Evolutionary conservation across 2,888 invertebrate species (phyloP).

Genomic region (Drosophila aldrichi): DNA sequence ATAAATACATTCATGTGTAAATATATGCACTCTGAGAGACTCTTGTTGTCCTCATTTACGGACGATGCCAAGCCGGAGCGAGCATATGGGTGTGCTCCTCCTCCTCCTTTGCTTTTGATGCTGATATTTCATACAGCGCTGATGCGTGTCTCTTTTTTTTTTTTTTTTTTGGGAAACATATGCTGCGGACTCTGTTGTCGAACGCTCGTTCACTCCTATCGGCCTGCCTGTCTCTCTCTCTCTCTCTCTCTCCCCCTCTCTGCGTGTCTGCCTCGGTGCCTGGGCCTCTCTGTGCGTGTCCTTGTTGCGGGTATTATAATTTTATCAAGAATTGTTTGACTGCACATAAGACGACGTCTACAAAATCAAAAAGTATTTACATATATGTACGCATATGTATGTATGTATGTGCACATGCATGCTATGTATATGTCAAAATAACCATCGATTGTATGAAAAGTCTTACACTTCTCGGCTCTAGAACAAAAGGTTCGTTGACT

Average conservation of each 20-base stretch:
- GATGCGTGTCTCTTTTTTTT: not conserved
- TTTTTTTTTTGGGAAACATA: too few species aligned
- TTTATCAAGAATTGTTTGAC: conserved; percentile 1
- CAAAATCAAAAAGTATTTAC: conserved; percentile 6
- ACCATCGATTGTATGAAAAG: not conserved
- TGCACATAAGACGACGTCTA: conserved; percentile 6
- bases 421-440: not conserved
- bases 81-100: conserved; percentile 3
- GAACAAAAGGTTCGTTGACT: not conserved
- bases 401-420: not conserved
- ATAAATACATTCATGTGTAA: not conserved
- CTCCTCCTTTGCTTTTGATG: conserved; percentile 1
- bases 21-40: not conserved
- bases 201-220: not conserved
- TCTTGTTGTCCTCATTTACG: not conserved
- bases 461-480: not conserved
- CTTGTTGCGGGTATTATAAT: not conserved
- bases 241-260: not conserved
- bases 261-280: not conserved
- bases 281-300: not conserved
- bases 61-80: too few species aligned
- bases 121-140: conserved; percentile 6
- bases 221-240: not conserved
- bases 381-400: too few species aligned
- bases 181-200: not conserved